phyloP scores from a whole-genome alignment of 2,888 invertebrate genomes.

The Chymomyza caudatula region DNA sequence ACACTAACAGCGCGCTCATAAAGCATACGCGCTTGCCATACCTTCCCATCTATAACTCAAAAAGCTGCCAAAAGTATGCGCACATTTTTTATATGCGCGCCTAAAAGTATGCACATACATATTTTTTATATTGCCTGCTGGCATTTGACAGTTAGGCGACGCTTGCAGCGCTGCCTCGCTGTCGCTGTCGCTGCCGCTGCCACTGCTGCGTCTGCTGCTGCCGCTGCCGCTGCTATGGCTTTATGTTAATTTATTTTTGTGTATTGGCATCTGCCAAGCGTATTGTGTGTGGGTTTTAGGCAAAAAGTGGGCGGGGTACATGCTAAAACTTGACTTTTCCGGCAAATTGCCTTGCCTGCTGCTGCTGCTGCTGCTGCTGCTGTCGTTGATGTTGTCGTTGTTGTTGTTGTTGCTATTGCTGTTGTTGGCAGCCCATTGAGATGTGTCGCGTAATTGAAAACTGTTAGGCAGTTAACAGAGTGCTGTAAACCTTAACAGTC shows the following conservation, averaged over 20 bases:
- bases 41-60: constrained; percentile 64
- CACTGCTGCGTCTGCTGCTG: background rate
- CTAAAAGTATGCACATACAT: constrained; percentile 67
- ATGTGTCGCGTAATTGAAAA: background rate
- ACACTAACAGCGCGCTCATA: background rate
- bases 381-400: background rate
- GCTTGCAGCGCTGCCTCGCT: constrained; percentile 11
- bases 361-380: background rate
- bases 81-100: constrained; percentile 62
- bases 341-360: background rate
- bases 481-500: background rate
- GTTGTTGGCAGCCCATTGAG: background rate
- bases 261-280: constrained; percentile 38
- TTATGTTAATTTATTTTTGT: constrained; percentile 66
- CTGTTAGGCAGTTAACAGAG: background rate
- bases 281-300: background rate
- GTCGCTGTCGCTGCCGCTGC: constrained; percentile 21
- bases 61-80: constrained; percentile 67
- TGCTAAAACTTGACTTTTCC: background rate
- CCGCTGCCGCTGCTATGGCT: constrained; percentile 20
- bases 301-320: background rate
- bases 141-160: constrained; percentile 61
- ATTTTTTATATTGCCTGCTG: constrained; percentile 50
- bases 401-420: background rate
- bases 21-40: constrained; percentile 24